A percentile compares a stretch with the other conserved stretches of the same genome.
Conservation (phyloP, 2,113 vertebrate genomes). For the Fulmarus glacialis region DNA sequence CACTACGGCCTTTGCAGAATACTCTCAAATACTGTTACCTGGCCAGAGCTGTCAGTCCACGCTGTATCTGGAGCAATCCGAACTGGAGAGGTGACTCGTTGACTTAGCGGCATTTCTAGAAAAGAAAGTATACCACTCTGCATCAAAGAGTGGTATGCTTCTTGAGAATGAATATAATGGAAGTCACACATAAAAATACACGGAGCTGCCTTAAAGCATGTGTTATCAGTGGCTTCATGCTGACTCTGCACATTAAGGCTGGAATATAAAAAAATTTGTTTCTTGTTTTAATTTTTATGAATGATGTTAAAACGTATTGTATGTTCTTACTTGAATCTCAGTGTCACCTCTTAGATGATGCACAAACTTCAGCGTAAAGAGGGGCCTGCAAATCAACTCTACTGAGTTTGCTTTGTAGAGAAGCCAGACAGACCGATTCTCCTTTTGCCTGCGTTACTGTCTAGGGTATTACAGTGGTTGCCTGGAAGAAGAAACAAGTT, state of each 20-base stretch:
- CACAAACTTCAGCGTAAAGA: neutral
- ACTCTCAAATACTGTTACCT: neutral
- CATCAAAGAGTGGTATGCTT: neutral
- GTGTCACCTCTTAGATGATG: neutral
- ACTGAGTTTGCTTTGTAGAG: neutral
- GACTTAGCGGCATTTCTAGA: neutral
- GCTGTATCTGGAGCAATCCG: neutral
- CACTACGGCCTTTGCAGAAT: neutral
- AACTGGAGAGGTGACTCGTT: neutral
- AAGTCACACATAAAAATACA: neutral
- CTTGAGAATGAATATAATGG: neutral
- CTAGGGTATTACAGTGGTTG: neutral
- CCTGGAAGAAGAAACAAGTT: neutral
- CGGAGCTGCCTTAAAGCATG: neutral
- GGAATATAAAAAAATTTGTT: neutral
- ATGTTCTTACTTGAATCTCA: neutral
- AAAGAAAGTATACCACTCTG: neutral
- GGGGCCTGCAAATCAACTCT: neutral
- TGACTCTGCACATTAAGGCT: neutral
- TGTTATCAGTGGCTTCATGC: neutral
- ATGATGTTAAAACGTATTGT: neutral
- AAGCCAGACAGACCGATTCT: neutral
- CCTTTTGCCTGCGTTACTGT: fast-evolving
- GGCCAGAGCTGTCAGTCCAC: neutral
- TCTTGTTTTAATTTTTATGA: neutral